Percentiles rank a stretch among this genome's conserved stretches.
phyloP scores from a whole-genome alignment of 53 echinoderm and acorn worm genomes.

The Crossaster papposus region DNA sequence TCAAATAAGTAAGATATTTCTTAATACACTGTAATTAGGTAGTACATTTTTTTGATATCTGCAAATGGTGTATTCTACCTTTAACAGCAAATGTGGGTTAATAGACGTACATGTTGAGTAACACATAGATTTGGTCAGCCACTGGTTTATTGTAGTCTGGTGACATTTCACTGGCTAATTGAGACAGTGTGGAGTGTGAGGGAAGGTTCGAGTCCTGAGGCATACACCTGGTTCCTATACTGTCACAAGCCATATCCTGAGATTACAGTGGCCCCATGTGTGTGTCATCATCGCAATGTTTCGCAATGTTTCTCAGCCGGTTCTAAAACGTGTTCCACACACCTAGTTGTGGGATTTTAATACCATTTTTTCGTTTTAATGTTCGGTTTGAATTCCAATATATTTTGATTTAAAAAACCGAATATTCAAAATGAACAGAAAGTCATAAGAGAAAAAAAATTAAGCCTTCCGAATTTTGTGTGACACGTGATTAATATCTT shows the following conservation, averaged over 20 bases:
- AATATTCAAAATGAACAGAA: too few relatives aligned
- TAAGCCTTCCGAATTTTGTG: too few relatives aligned
- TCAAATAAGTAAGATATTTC: too few relatives aligned
- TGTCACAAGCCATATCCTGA: conserved; percentile 54
- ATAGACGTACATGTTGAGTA: background rate
- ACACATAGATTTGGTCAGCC: background rate
- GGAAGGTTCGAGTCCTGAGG: conserved; percentile 32
- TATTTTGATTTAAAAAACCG: too few relatives aligned
- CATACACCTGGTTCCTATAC: conserved; percentile 55
- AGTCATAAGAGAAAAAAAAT: too few relatives aligned
- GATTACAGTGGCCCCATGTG: conserved; percentile 8
- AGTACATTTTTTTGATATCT: too few relatives aligned
- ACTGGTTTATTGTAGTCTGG: conserved; percentile 32
- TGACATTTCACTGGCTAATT: conserved; percentile 42
- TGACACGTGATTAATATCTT: too few relatives aligned
- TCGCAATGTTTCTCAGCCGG: background rate
- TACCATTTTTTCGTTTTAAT: too few relatives aligned
- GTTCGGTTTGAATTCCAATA: too few relatives aligned
- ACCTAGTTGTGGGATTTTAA: too few relatives aligned
- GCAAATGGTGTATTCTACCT: too few relatives aligned
- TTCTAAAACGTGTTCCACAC: background rate
- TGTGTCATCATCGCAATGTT: conserved; percentile 26
- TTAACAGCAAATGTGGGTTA: background rate
- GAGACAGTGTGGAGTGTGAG: conserved; percentile 38
- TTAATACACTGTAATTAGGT: too few relatives aligned